A percentile compares a stretch with the other conserved stretches of the same genome.
Evolutionary conservation across 1,140 invertebrate species (phyloP).

Genomic region (Camponotus floridanus): DNA sequence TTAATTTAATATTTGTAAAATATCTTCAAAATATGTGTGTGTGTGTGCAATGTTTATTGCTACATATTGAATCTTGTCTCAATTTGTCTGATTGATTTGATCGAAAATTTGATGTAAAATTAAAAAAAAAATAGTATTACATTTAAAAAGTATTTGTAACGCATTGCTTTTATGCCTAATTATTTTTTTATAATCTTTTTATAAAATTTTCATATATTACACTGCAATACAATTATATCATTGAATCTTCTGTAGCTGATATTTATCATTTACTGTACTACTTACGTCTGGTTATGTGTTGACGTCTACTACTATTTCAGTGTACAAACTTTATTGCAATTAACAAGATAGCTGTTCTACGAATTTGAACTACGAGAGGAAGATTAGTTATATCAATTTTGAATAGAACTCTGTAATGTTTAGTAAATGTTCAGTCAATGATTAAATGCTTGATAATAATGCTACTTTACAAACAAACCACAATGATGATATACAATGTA

Average conservation of each 20-base stretch:
- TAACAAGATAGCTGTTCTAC: constrained; percentile 15
- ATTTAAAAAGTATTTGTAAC: background rate
- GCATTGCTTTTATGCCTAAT: constrained; percentile 12
- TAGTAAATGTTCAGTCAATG: background rate
- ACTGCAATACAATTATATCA: background rate
- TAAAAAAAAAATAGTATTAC: background rate
- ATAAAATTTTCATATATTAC: constrained; percentile 24
- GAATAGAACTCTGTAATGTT: no score
- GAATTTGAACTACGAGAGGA: background rate
- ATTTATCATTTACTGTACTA: constrained; percentile 19
- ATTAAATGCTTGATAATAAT: constrained; percentile 20
- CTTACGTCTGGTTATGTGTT: constrained; percentile 2
- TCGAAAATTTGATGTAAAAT: constrained; percentile 17
- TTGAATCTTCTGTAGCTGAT: background rate
- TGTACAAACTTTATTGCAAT: constrained; percentile 5
- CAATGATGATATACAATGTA: background rate
- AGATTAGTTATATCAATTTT: no score
- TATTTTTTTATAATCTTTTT: constrained; percentile 2
- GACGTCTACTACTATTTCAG: background rate
- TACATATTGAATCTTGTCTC: background rate
- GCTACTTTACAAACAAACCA: background rate
- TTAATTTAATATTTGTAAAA: background rate
- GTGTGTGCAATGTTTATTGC: background rate
- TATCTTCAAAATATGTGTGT: background rate
- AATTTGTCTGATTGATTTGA: background rate